Evolutionary conservation across 2,888 invertebrate species (phyloP), one percentile per base, ranked within the genome.

Genomic region (Acholoe squamosa): DNA sequence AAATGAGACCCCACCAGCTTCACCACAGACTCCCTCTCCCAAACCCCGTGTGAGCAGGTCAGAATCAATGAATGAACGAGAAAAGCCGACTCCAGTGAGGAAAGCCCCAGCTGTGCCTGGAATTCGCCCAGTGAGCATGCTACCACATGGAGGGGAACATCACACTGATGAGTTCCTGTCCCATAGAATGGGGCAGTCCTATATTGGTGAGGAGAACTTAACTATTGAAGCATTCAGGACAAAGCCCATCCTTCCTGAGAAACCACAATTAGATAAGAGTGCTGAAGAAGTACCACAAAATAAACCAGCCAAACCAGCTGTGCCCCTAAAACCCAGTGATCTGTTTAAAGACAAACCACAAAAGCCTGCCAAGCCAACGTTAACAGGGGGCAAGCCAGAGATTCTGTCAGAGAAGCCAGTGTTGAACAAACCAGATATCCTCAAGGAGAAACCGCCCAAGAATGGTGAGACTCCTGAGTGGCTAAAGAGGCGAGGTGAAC

Each of bases 21-120:
- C 80, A 14, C 43, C 80, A 34, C 16, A 43, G 16, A 80, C 34
- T 43, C 80, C 80, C 7, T 0, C 16, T n/a, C 34, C 25, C 22
- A 80, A 80, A n/a, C 80, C 80, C 33, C 33, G 80, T 0, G 80
- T 80, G 34, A 80, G 34, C n/a, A 34, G 80, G 34, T 80, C 80
- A 0, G 80, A 80, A 34, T 80, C 80, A 10, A 43, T 80, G 43
- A 80, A 34, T 19, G 76, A 76, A 31, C 10, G 76, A 16, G 56
- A 54, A 22, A 86, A 86, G 33, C 86, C 86, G 56, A 54, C 54
- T 22, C 86, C 86, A 54, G 86, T 86, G 31, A 86, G 86, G 56
- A 86, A 56, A 54, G 86, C 86, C n/a, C 86, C 86, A 54, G 86
- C 22, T 12, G 31, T 86, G 0, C 86, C 86, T 16, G 80, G 33